Percentiles rank a stretch among this genome's conserved stretches.
Evolutionary conservation across 1,140 invertebrate genomes (phyloP).

Genomic region (Aphidius ervi): DNA sequence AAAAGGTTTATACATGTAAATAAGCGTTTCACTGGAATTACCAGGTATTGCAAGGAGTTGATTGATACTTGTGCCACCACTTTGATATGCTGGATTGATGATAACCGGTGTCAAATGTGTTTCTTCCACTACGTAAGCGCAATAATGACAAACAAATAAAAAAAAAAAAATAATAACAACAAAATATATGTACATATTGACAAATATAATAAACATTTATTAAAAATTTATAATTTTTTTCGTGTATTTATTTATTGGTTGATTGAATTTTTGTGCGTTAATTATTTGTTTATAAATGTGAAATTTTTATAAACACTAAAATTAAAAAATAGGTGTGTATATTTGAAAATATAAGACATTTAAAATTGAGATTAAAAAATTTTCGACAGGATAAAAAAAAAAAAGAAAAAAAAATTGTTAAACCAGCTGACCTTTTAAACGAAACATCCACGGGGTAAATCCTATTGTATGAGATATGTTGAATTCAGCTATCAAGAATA

Average conservation of each 20-base stretch:
- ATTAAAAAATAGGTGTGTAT: too few relatives aligned
- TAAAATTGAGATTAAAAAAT: neutral
- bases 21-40: conserved; percentile 42
- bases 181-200: too few relatives aligned
- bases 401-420: conserved; percentile 9
- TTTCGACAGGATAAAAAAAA: conserved; percentile 2
- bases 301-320: too few relatives aligned
- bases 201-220: neutral
- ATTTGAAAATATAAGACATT: too few relatives aligned
- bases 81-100: conserved; percentile 41
- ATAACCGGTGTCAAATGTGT: conserved; percentile 51
- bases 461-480: conserved; percentile 53
- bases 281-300: neutral
- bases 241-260: neutral
- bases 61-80: conserved; percentile 51
- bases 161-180: conserved; percentile 1
- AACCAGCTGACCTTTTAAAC: conserved; percentile 55
- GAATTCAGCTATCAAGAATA: conserved; percentile 41
- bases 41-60: conserved; percentile 71
- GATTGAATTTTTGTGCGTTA: neutral
- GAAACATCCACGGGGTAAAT: conserved; percentile 59
- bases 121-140: conserved; percentile 57
- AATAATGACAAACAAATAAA: conserved; percentile 32
- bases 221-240: neutral
- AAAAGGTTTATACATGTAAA: conserved; percentile 25